These are phyloP conservation scores for Coendou prehensilis DNA, from an alignment of 2,797 vertebrate species.

Conservation along the genomic window DNA sequence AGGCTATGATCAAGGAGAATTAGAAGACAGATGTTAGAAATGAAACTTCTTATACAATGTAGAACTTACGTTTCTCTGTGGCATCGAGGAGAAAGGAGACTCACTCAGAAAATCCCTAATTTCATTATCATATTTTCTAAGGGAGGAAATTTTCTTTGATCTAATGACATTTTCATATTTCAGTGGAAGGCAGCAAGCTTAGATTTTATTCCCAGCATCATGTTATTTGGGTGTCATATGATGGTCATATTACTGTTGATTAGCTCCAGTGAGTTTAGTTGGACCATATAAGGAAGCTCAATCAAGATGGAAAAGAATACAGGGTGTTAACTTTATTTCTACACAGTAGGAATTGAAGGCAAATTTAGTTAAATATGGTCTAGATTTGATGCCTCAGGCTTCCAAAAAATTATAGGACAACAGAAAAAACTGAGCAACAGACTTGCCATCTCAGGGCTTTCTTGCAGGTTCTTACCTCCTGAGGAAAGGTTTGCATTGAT, in stretches of 20 bases:
- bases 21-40: not conserved
- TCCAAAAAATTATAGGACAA: not conserved
- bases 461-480: not conserved
- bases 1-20: not conserved
- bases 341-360: not conserved
- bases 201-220: not conserved
- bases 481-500: not conserved
- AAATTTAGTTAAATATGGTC: not conserved
- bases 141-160: not conserved
- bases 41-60: not conserved
- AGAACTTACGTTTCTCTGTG: not conserved
- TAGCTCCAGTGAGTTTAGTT: not conserved
- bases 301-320: not conserved
- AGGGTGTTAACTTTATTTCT: not conserved
- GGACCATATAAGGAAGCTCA: not conserved
- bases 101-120: not conserved
- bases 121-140: not conserved
- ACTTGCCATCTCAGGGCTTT: not conserved
- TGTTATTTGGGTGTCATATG: not conserved
- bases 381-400: not conserved
- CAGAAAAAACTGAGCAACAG: not conserved
- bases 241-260: not conserved
- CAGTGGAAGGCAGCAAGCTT: not conserved
- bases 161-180: not conserved
- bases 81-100: not conserved